These are phyloP conservation scores for Nibea albiflora DNA, from an alignment of 2,113 vertebrate genomes.

Conservation along the genomic window DNA sequence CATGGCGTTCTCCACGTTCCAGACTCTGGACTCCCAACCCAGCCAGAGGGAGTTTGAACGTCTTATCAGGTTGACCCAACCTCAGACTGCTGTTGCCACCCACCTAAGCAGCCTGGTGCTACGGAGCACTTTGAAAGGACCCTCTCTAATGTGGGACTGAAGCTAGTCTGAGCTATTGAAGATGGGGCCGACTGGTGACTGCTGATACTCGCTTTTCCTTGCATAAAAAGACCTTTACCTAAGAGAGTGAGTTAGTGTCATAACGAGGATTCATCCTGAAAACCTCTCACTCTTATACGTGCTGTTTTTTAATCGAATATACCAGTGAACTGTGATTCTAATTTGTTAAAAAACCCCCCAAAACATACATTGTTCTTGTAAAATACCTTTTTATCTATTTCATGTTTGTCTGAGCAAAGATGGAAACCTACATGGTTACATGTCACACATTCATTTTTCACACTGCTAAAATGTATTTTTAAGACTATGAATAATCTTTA, in stretches of 20 bases:
- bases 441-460: background rate
- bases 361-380: background rate
- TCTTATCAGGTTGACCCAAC: slow-evolving; percentile 67
- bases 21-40: slow-evolving; percentile 8
- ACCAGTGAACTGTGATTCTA: background rate
- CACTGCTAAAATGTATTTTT: background rate
- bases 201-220: slow-evolving; percentile 47
- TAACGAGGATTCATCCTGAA: background rate
- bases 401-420: background rate
- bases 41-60: slow-evolving; percentile 16
- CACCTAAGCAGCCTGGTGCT: slow-evolving; percentile 17
- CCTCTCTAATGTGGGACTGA: slow-evolving; percentile 62
- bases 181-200: slow-evolving; percentile 46
- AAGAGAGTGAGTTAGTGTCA: slow-evolving; percentile 12
- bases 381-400: background rate
- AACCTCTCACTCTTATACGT: background rate
- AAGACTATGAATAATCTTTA: background rate
- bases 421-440: background rate
- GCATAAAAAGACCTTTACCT: slow-evolving; percentile 5
- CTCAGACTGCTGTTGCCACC: slow-evolving; percentile 9
- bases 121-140: slow-evolving; percentile 35
- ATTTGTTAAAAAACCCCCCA: background rate
- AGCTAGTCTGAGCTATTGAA: slow-evolving; percentile 35
- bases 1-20: background rate
- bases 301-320: background rate